Evolutionary conservation across 1,140 invertebrate genomes (phyloP).

Genomic region (Ladona fulva): DNA sequence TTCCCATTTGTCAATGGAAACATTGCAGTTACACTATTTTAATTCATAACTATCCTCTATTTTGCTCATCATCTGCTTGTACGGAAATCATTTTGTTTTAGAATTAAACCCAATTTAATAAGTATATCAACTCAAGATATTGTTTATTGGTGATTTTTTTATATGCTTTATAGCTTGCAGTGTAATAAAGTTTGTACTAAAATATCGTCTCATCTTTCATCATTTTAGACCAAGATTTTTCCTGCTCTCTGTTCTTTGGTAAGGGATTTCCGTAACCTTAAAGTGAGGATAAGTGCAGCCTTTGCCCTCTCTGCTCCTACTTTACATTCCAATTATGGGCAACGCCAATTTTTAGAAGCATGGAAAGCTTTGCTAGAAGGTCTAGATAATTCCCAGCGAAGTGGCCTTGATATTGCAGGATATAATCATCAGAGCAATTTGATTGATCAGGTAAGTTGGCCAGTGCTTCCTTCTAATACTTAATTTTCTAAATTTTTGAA

Average conservation of each 20-base stretch:
- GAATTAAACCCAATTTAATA: too few species aligned
- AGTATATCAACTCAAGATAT: too few species aligned
- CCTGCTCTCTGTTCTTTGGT: constrained; percentile 41
- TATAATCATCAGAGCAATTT: constrained; percentile 4
- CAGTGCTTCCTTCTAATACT: too few species aligned
- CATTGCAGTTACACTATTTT: too few species aligned
- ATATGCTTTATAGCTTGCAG: too few species aligned
- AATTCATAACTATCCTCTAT: too few species aligned
- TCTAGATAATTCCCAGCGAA: constrained; percentile 54
- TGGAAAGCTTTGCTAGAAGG: constrained; percentile 61
- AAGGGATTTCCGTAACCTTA: constrained; percentile 50
- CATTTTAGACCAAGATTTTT: constrained; percentile 41
- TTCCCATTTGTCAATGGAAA: too few species aligned
- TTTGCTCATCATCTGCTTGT: too few species aligned
- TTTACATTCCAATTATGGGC: constrained; percentile 47
- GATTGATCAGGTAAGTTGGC: background rate
- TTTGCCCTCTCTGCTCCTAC: constrained; percentile 55
- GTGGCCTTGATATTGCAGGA: constrained; percentile 21
- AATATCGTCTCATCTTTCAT: constrained; percentile 18
- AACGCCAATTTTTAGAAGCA: constrained; percentile 42
- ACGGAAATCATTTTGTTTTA: constrained; percentile 46
- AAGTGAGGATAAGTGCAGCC: constrained; percentile 74
- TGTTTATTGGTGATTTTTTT: too few species aligned
- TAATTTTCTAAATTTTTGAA: too few species aligned
- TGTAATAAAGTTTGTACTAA: too few species aligned